Percentiles rank a stretch among this genome's conserved stretches.
Evolutionary conservation across 2,113 vertebrate genomes (phyloP).

Genomic region (Columbina picui): DNA sequence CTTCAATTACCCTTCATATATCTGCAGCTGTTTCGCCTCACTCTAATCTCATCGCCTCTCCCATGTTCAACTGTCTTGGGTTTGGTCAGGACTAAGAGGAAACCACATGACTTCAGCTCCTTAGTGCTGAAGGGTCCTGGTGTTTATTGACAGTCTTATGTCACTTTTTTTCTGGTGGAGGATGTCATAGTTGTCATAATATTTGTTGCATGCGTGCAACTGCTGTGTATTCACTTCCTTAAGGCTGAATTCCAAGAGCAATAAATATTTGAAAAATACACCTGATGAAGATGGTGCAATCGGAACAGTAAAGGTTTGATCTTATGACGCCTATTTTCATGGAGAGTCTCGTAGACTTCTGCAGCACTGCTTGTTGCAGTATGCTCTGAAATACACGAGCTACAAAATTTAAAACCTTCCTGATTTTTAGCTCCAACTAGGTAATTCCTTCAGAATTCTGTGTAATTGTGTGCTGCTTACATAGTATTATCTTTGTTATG

Average conservation of each 20-base stretch:
- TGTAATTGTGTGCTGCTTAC: not conserved
- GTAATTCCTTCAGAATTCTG: not conserved
- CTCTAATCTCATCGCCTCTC: not conserved
- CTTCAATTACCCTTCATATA: not conserved
- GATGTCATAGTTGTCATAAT: not conserved
- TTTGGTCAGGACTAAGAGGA: not conserved
- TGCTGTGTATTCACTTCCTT: not conserved
- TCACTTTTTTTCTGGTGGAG: not conserved
- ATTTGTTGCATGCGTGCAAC: not conserved
- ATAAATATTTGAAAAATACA: not conserved
- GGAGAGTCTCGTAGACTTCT: not conserved
- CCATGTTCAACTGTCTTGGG: not conserved
- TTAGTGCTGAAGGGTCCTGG: not conserved
- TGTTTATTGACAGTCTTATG: not conserved
- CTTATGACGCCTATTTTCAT: not conserved
- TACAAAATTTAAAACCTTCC: not conserved
- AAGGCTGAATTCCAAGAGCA: not conserved
- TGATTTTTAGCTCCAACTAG: not conserved
- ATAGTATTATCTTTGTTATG: not conserved
- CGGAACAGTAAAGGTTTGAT: not conserved
- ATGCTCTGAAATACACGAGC: not conserved
- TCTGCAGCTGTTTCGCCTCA: not conserved
- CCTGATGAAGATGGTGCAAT: not conserved
- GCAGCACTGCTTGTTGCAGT: not conserved
- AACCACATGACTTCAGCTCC: not conserved